These are phyloP conservation scores for Phallusia fumigata DNA, from an alignment of 23 tunicate species.

Conservation along the genomic window DNA sequence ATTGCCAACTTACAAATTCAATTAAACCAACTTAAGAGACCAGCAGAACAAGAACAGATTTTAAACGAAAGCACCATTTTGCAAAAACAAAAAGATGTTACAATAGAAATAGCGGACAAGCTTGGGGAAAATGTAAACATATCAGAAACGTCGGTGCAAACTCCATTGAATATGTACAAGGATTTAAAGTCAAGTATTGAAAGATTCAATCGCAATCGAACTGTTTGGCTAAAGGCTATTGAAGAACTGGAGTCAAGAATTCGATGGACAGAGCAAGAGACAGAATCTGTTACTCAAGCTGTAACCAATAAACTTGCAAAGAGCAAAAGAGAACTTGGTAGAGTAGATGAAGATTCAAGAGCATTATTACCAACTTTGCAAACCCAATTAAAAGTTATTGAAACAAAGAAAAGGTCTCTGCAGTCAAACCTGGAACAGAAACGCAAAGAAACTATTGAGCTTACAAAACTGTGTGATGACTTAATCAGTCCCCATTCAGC, in stretches of 20 bases:
- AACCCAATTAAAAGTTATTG: slow-evolving; percentile 35
- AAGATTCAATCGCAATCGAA: not conserved
- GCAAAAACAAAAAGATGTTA: not conserved
- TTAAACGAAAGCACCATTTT: not conserved
- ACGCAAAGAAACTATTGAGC: slow-evolving; percentile 60
- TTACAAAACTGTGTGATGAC: slow-evolving; percentile 83
- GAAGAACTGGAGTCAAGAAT: slow-evolving; percentile 3
- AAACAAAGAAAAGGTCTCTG: slow-evolving; percentile 37
- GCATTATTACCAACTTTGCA: slow-evolving; percentile 2
- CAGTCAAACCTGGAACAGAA: slow-evolving; percentile 51
- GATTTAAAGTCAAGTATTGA: not conserved
- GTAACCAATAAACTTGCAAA: not conserved
- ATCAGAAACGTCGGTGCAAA: not conserved
- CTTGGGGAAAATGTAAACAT: not conserved
- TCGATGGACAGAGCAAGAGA: not conserved
- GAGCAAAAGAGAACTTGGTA: not conserved
- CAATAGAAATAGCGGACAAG: not conserved
- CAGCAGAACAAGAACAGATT: not conserved
- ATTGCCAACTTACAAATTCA: not conserved
- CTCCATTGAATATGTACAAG: not conserved
- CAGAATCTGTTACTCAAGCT: not conserved
- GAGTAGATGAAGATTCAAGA: not conserved
- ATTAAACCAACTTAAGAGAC: not conserved
- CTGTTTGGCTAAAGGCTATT: not conserved
- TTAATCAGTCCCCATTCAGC: slow-evolving; percentile 44